These are phyloP conservation scores for Elephantulus edwardii DNA, from an alignment of 2,113 vertebrate genomes.

Conservation along the genomic window DNA sequence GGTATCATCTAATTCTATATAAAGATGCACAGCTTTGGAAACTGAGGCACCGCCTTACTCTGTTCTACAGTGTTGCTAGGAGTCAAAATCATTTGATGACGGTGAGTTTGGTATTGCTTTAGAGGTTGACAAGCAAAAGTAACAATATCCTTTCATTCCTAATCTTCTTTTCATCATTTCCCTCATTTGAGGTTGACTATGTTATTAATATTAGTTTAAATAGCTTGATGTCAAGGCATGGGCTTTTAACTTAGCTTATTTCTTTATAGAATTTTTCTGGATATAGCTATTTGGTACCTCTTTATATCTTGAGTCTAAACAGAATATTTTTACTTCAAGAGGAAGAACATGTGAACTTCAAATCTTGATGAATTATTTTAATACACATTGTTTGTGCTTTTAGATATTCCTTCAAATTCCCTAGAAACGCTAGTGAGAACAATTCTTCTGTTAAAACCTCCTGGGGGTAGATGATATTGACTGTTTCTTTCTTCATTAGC, in stretches of 20 bases:
- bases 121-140: too few relatives aligned
- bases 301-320: constrained; percentile 1
- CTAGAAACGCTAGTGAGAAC: neutral
- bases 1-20: neutral
- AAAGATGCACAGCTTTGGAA: neutral
- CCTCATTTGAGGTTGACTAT: neutral
- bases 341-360: constrained; percentile 25
- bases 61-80: neutral
- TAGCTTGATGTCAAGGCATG: neutral
- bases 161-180: neutral
- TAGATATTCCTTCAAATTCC: constrained; percentile 57
- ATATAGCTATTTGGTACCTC: neutral
- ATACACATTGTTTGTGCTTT: constrained; percentile 58
- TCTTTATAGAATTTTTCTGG: neutral
- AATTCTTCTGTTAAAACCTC: constrained; percentile 35
- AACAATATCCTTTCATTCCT: neutral
- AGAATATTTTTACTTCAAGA: constrained; percentile 10
- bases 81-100: neutral
- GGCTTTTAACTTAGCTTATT: neutral
- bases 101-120: too few relatives aligned
- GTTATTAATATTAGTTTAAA: constrained; percentile 6
- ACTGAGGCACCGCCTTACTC: neutral
- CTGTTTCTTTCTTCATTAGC: constrained; percentile 64
- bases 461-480: constrained; percentile 29
- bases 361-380: constrained; percentile 53